Conservation (phyloP, 2,797 vertebrate species). For the Poecilia picta region DNA sequence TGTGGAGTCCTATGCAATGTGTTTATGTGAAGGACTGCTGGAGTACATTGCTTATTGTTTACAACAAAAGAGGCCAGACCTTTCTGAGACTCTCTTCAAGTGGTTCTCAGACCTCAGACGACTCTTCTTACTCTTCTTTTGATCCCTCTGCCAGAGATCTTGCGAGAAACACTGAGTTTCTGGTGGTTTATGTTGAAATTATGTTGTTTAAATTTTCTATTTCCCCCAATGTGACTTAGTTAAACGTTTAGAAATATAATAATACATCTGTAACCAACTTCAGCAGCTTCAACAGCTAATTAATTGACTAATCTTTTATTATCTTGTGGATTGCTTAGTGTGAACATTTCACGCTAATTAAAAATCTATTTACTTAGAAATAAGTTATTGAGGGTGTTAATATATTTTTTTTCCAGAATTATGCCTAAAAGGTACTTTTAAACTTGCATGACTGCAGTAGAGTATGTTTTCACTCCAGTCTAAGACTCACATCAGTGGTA, state of each 20-base stretch:
- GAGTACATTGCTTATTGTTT: neutral
- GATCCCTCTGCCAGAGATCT: neutral
- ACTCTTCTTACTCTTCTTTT: neutral
- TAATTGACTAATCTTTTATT: neutral
- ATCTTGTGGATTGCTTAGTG: neutral
- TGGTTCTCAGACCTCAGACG: neutral
- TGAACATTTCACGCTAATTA: neutral
- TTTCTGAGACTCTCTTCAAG: neutral
- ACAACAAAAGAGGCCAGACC: neutral
- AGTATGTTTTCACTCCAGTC: neutral
- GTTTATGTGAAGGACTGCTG: neutral
- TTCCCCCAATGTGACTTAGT: neutral
- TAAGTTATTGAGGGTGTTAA: neutral
- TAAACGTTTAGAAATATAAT: neutral
- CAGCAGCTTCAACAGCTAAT: neutral
- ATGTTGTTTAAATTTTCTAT: neutral
- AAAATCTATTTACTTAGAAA: neutral
- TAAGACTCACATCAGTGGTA: neutral
- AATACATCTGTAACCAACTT: neutral
- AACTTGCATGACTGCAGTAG: neutral
- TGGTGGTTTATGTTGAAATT: neutral
- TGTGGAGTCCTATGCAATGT: neutral
- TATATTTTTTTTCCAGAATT: neutral
- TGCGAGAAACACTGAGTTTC: neutral
- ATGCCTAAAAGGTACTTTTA: neutral